These are phyloP conservation scores for Drosophila siamana DNA, from an alignment of 2,888 invertebrate genomes.

Conservation along the genomic window DNA sequence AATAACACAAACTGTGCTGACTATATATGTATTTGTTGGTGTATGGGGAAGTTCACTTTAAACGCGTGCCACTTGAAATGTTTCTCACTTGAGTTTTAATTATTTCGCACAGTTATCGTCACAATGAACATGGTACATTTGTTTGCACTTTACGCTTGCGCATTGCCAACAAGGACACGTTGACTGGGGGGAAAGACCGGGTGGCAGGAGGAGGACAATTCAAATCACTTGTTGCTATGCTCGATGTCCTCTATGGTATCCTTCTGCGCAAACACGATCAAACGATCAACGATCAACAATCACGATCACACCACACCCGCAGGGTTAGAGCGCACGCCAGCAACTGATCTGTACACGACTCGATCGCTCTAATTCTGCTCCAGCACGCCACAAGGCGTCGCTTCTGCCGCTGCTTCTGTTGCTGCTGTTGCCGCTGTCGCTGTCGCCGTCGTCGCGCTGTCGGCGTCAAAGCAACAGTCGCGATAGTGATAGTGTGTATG, in stretches of 20 bases:
- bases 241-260: conserved; percentile 9
- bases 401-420: conserved; percentile 14
- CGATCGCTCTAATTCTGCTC: conserved; percentile 74
- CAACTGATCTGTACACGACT: conserved; percentile 81
- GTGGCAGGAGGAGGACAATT: conserved; percentile 7
- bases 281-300: conserved; percentile 27
- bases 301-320: conserved; percentile 79
- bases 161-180: conserved; percentile 56
- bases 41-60: conserved; percentile 24
- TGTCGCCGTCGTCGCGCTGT: conserved; percentile 20
- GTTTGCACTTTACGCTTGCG: conserved; percentile 68
- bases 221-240: conserved; percentile 22
- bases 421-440: not conserved
- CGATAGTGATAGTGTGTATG: conserved; percentile 58
- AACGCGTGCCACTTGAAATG: conserved; percentile 48
- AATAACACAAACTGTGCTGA: conserved; percentile 21
- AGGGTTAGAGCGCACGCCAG: conserved; percentile 82
- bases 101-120: conserved; percentile 45
- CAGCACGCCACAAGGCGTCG: conserved; percentile 53
- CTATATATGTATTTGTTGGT: conserved; percentile 6
- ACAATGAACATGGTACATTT: conserved; percentile 32
- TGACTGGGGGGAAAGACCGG: not conserved
- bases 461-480: conserved; percentile 33
- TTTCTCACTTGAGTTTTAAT: conserved; percentile 73
- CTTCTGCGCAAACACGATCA: not conserved